Conservation (phyloP, 1,140 invertebrate genomes). For the Drosophila bifasciata region DNA sequence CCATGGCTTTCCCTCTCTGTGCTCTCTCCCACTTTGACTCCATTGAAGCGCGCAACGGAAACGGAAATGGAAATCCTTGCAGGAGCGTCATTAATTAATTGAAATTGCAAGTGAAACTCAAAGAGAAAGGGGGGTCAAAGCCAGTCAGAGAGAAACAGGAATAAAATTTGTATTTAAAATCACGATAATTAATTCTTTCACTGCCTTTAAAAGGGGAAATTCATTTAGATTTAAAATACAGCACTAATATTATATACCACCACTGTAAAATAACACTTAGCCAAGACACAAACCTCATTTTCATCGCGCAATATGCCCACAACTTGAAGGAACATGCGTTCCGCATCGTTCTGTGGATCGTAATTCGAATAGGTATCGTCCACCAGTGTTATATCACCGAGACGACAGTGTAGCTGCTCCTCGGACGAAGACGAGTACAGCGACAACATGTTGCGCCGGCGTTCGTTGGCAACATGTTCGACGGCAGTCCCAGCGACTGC, state of each 20-base stretch:
- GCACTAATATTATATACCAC: constrained; percentile 5
- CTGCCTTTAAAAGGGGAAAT: constrained; percentile 15
- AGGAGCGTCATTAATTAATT: constrained; percentile 59
- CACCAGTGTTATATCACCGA: constrained; percentile 81
- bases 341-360: constrained; percentile 83
- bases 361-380: constrained; percentile 80
- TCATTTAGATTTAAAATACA: constrained; percentile 50
- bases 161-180: constrained; percentile 18
- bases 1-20: not conserved
- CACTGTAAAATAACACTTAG: constrained; percentile 23
- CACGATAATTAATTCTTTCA: constrained; percentile 28
- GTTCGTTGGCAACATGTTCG: constrained; percentile 56
- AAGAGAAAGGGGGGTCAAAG: constrained; percentile 22
- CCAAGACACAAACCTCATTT: constrained; percentile 81
- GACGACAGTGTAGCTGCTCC: constrained; percentile 71
- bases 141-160: constrained; percentile 15
- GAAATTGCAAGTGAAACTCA: constrained; percentile 46
- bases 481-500: constrained; percentile 8
- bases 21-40: not conserved
- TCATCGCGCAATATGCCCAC: constrained; percentile 83
- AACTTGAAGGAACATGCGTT: constrained; percentile 83
- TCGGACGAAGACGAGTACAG: constrained; percentile 73
- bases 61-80: constrained; percentile 41
- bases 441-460: constrained; percentile 62
- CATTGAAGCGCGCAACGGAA: constrained; percentile 6